Percentiles rank a stretch among this genome's conserved stretches.
phyloP scores from a whole-genome alignment of 1,140 invertebrate species.

The Pseudomyrmex flavicornis region DNA sequence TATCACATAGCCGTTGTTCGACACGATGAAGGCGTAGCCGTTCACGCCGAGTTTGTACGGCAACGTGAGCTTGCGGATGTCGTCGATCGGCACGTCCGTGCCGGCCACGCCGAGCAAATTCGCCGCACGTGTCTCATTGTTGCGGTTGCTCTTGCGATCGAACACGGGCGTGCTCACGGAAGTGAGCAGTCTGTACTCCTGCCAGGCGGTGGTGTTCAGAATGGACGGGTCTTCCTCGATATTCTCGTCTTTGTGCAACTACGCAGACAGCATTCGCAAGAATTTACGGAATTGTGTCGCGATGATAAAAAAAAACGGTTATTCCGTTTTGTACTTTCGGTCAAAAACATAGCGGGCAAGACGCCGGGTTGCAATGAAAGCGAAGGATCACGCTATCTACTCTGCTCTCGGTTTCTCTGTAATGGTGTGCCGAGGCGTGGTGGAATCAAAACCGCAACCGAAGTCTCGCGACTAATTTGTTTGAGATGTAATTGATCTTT shows the following conservation, averaged over 20 bases:
- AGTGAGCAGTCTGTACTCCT: slow-evolving; percentile 89
- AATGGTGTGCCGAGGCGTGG: neutral
- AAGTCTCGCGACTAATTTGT: neutral
- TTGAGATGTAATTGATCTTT: neutral
- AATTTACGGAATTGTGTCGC: neutral
- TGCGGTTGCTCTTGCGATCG: slow-evolving; percentile 88
- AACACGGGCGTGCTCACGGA: slow-evolving; percentile 95
- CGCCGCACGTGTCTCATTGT: slow-evolving; percentile 87
- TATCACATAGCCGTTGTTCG: slow-evolving; percentile 97
- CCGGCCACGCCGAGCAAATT: slow-evolving; percentile 96
- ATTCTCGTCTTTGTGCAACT: slow-evolving; percentile 74
- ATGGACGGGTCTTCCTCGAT: slow-evolving; percentile 64
- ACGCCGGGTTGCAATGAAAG: slow-evolving; percentile 2
- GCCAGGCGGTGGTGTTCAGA: slow-evolving; percentile 71
- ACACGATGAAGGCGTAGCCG: slow-evolving; percentile 97
- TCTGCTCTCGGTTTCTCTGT: slow-evolving; percentile 14
- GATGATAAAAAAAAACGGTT: slow-evolving; percentile 6
- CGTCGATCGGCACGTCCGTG: slow-evolving; percentile 96
- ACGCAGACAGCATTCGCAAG: neutral
- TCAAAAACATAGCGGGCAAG: slow-evolving; percentile 14
- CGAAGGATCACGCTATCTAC: slow-evolving; percentile 28
- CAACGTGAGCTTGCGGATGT: slow-evolving; percentile 94
- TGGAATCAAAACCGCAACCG: slow-evolving; percentile 1
- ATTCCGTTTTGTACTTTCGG: neutral
- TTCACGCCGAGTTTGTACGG: slow-evolving; percentile 97